Evolutionary conservation across 2,888 invertebrate species (phyloP).

Genomic region (Zhengitettix transpicula): DNA sequence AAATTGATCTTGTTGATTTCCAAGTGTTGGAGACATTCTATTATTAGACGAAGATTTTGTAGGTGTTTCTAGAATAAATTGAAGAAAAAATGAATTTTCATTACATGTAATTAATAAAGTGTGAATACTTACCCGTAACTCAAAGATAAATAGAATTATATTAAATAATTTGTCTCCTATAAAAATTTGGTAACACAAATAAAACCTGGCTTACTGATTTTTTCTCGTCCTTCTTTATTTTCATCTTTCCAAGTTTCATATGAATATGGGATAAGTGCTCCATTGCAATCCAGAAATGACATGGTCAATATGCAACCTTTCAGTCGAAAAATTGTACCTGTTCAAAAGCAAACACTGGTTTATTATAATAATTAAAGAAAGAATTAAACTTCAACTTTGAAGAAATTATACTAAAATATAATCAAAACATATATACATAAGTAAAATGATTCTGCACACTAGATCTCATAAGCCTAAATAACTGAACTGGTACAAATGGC

Average conservation of each 20-base stretch:
- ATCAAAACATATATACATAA: no score
- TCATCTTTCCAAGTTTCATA: slow-evolving; percentile 90
- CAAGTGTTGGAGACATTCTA: slow-evolving; percentile 62
- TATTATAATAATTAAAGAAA: not conserved
- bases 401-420: not conserved
- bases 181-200: not conserved
- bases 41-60: slow-evolving; percentile 29
- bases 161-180: not conserved
- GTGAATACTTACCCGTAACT: no score
- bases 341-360: slow-evolving; percentile 2
- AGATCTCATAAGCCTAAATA: no score
- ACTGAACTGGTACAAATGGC: no score
- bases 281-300: slow-evolving; percentile 92
- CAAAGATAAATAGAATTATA: not conserved
- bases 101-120: no score
- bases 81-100: no score
- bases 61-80: slow-evolving; percentile 19
- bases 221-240: slow-evolving; percentile 35
- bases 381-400: not conserved
- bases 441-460: no score
- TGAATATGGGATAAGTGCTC: slow-evolving; percentile 76
- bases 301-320: slow-evolving; percentile 88
- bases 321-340: slow-evolving; percentile 88
- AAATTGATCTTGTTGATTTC: slow-evolving; percentile 23
- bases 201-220: slow-evolving; percentile 11